A percentile compares a stretch with the other conserved stretches of the same genome.
Evolutionary conservation across 2,113 vertebrate species (phyloP).

Genomic region (Megaceryle torquata): DNA sequence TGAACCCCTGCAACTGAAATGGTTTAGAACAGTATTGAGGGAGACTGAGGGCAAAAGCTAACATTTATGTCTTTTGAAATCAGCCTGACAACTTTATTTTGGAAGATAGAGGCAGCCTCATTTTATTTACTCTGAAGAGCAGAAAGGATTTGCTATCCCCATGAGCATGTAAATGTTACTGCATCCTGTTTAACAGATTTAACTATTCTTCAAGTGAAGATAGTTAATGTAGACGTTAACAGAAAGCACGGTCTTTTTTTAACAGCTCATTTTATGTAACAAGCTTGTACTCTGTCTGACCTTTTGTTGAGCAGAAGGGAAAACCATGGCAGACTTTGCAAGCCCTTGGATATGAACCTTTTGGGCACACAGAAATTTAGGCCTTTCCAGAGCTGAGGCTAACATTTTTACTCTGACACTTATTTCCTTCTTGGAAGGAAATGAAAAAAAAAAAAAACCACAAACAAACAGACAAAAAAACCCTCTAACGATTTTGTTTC

Average conservation of each 20-base stretch:
- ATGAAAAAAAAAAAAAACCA: not conserved
- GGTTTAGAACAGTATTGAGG: not conserved
- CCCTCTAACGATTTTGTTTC: not conserved
- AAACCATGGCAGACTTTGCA: accelerated
- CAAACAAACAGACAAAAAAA: not conserved
- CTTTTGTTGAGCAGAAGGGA: not conserved
- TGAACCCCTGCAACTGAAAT: not conserved
- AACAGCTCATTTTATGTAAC: not conserved
- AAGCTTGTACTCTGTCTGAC: not conserved
- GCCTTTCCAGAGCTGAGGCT: not conserved
- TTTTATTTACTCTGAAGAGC: not conserved
- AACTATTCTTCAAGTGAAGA: not conserved
- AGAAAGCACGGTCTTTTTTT: not conserved
- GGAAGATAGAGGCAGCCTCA: not conserved
- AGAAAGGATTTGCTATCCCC: not conserved
- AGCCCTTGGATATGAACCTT: not conserved
- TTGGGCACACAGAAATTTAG: not conserved
- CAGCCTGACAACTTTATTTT: not conserved
- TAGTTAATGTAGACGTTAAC: not conserved
- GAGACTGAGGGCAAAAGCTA: not conserved
- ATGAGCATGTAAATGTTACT: not conserved
- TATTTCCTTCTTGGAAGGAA: not conserved
- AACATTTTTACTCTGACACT: not conserved
- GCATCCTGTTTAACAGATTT: not conserved
- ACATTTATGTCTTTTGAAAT: not conserved